Conservation (phyloP, 30 jellyfish, hydroid and myxozoan genomes). For the Chironex yamaguchii region DNA sequence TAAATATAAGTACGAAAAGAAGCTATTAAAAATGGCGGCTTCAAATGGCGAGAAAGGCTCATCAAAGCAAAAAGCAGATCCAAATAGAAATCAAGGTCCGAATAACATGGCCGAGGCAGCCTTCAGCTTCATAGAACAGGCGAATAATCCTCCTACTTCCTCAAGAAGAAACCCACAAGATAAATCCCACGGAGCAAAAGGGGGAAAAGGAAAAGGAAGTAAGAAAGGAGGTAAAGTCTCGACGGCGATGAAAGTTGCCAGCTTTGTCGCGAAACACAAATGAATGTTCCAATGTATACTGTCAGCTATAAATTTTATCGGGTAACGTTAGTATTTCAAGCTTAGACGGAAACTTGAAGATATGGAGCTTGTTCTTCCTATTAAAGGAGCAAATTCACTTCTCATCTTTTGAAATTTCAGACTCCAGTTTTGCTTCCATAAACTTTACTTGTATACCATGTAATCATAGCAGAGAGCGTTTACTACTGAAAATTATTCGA, state of each 20-base stretch:
- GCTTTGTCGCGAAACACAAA: background rate
- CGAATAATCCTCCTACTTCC: background rate
- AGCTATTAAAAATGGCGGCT: background rate
- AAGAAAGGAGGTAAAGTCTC: background rate
- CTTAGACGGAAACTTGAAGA: too few relatives aligned
- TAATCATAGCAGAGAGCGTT: too few relatives aligned
- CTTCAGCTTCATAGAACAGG: background rate
- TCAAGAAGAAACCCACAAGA: background rate
- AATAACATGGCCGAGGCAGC: background rate
- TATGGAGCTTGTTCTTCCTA: too few relatives aligned
- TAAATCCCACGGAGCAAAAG: background rate
- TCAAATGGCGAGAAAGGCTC: background rate
- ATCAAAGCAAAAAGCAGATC: background rate
- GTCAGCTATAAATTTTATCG: too few relatives aligned
- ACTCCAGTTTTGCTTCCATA: too few relatives aligned
- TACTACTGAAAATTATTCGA: too few relatives aligned
- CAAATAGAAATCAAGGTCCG: background rate
- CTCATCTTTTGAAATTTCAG: too few relatives aligned
- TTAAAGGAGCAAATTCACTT: too few relatives aligned
- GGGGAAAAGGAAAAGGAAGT: background rate
- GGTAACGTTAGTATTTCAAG: too few relatives aligned
- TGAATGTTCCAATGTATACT: too few relatives aligned
- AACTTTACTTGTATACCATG: too few relatives aligned
- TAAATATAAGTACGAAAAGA: background rate
- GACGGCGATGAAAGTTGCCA: background rate